Conservation (phyloP, 2,113 vertebrate species). For the Charadrius vociferus region DNA sequence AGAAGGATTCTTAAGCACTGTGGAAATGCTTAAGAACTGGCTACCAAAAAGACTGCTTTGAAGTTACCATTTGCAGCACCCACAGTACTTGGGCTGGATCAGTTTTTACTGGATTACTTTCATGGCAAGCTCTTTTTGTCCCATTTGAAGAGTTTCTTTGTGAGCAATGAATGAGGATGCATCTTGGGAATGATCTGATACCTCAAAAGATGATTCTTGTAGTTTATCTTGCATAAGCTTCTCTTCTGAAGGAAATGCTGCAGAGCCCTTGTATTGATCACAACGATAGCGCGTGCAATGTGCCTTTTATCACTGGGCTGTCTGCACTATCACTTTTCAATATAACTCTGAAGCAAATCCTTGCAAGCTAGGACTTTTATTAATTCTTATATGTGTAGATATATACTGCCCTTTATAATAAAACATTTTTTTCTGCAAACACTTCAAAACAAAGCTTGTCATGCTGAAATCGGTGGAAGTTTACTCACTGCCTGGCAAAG, state of each 20-base stretch:
- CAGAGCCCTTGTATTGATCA: conserved; percentile 1
- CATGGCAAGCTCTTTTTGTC: conserved; percentile 48
- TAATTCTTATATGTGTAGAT: neutral
- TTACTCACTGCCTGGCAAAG: neutral
- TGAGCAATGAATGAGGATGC: conserved; percentile 41
- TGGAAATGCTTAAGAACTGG: neutral
- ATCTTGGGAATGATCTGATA: conserved; percentile 40
- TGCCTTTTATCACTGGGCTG: neutral
- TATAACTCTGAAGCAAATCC: neutral
- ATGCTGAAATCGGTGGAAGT: neutral
- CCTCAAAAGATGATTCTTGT: conserved; percentile 40
- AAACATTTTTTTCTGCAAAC: neutral
- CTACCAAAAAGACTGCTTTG: conserved; percentile 11
- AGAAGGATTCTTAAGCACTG: neutral
- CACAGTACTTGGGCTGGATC: neutral
- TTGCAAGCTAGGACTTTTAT: neutral
- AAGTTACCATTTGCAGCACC: conserved; percentile 40
- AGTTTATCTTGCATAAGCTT: conserved; percentile 19
- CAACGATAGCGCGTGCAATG: neutral
- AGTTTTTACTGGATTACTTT: conserved; percentile 49
- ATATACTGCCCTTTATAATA: neutral
- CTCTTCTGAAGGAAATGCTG: conserved; percentile 13
- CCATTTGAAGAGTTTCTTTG: conserved; percentile 56
- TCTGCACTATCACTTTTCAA: neutral
- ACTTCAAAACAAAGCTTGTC: neutral